phyloP scores from a whole-genome alignment of 2,797 vertebrate genomes.

The Okamejei kenojei region DNA sequence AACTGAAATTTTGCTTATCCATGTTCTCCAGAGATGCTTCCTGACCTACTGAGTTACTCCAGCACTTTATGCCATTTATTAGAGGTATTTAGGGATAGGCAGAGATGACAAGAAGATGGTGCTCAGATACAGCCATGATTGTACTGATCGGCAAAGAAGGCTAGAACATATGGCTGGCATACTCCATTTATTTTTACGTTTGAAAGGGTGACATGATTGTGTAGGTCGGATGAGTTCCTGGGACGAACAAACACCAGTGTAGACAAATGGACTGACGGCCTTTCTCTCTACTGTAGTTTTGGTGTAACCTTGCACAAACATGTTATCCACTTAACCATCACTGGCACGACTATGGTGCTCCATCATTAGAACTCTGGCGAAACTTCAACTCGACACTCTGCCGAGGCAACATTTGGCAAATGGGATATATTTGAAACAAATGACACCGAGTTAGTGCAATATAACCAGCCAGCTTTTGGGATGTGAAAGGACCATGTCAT shows the following conservation, averaged over 20 bases:
- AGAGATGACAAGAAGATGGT: too few species aligned
- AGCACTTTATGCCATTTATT: too few species aligned
- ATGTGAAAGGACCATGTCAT: background rate
- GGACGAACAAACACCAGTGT: background rate
- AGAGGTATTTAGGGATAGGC: too few species aligned
- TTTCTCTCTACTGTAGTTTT: background rate
- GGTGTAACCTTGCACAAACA: background rate
- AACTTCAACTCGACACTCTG: background rate
- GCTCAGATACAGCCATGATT: too few species aligned
- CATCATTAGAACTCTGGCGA: background rate
- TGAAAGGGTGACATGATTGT: too few species aligned
- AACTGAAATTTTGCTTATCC: too few species aligned
- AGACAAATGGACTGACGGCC: background rate
- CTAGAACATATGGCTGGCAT: too few species aligned
- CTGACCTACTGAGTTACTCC: too few species aligned
- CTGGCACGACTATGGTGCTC: background rate
- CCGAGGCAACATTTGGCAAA: background rate
- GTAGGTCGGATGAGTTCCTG: background rate
- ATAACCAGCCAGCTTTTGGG: background rate
- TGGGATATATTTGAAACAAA: background rate
- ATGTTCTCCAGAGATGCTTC: too few species aligned
- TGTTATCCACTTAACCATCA: background rate
- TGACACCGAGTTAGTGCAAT: background rate
- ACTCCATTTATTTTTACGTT: too few species aligned
- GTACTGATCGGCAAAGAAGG: too few species aligned